These are phyloP conservation scores for Salvelinus alpinus DNA, from an alignment of 2,113 vertebrate species.

Conservation along the genomic window DNA sequence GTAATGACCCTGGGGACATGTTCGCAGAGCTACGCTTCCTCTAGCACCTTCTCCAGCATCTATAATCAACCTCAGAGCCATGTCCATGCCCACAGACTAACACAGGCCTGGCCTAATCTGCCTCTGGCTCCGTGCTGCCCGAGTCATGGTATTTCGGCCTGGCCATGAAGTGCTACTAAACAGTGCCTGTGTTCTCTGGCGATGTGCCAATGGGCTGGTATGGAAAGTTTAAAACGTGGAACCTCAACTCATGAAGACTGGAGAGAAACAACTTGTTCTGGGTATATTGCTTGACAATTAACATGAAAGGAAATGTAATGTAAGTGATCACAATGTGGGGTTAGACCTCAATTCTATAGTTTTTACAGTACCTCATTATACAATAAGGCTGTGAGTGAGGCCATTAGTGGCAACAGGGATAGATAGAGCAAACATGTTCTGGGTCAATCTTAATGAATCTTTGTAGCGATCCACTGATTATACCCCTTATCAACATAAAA, in stretches of 20 bases:
- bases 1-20: conserved; percentile 81
- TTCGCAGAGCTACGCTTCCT: conserved; percentile 88
- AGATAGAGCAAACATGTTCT: neutral
- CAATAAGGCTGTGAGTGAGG: conserved; percentile 18
- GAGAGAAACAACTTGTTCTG: neutral
- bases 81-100: no score
- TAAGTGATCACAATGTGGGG: neutral
- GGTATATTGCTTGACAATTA: neutral
- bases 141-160: neutral
- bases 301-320: neutral
- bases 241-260: neutral
- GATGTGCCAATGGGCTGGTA: neutral
- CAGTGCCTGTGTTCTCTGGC: neutral
- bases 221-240: neutral
- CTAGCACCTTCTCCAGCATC: conserved; percentile 47
- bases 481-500: neutral
- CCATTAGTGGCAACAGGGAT: conserved; percentile 9
- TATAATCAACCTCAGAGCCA: no score
- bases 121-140: no score
- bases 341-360: neutral
- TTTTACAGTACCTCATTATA: conserved; percentile 18
- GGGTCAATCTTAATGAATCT: neutral
- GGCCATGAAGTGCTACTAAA: neutral
- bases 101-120: neutral
- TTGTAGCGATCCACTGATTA: neutral